Evolutionary conservation across 2,113 vertebrate genomes (phyloP), one percentile per base, ranked within the genome.

Genomic region (Accipiter virgatus): DNA sequence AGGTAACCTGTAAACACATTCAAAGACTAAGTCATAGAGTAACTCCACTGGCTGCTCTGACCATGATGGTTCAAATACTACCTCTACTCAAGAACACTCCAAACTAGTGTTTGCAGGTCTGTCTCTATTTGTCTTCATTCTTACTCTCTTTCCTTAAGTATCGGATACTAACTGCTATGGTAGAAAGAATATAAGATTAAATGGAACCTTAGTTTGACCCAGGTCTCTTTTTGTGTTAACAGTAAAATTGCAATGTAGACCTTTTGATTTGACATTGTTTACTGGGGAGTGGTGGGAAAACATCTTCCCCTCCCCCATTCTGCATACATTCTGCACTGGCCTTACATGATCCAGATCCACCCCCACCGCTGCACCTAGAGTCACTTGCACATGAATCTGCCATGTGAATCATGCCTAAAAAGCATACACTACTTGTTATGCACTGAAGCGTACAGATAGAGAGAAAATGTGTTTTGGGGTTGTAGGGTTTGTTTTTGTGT

Each of bases 391-490:
- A 94, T 47, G 81, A 92, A 68, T 96, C 75, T 95, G 81, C 75
- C 81, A 66, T 91, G 61, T 93, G 86, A 96, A 97, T 97, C 87
- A 91, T 93, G 86, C 66, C 91, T 96, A 81, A 90, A 93, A 90
- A 86, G 82, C 94, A 94, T n/a, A 67, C 43, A n/a, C 42, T 66
- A 58, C 88, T 97, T 87, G 88, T 73, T 71, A 85, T 66, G 91
- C 96, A 94, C 92, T 94, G 87, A 97, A 94, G 87, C 50, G 0
- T 93, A 90, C 34, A 88, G 53, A 88, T 4, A 82, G 78, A 78
- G 62, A 92, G 74, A 94, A 95, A 97, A 95, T 83, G 72, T 85
- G 63, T 66, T 65, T 85, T 47, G 70, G 66, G 67, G 42, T 34
- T 45, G 52, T 53, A 29, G 14, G 2, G 7, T 42, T 70, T 38